phyloP scores from a whole-genome alignment of 2,888 invertebrate genomes.

The Choreutis nemorana region DNA sequence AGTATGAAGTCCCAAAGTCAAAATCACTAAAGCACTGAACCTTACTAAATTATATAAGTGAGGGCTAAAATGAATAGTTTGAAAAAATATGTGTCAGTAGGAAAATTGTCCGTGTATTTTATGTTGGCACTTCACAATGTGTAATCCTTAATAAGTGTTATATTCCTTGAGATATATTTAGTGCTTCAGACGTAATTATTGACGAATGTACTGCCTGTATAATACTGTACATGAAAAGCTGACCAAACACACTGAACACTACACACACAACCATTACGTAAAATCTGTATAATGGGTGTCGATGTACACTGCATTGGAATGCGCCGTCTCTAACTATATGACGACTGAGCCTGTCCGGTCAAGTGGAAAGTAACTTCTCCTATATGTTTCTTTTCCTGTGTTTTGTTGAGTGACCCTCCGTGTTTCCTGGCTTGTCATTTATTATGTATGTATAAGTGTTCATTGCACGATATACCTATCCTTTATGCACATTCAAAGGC shows the following conservation, averaged over 20 bases:
- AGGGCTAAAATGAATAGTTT: too few species aligned
- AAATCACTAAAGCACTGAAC: constrained; percentile 33
- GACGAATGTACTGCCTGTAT: constrained; percentile 7
- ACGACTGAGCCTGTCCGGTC: constrained; percentile 46
- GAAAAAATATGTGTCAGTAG: too few species aligned
- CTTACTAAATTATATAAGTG: too few species aligned
- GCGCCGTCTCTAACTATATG: constrained; percentile 35
- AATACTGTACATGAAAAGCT: constrained; percentile 27
- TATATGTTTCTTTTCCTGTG: constrained; percentile 35
- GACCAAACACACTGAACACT: constrained; percentile 20
- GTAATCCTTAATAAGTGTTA: too few species aligned
- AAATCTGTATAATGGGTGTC: constrained; percentile 31
- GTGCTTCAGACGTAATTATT: neutral
- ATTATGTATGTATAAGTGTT: constrained; percentile 46
- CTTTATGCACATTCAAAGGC: constrained; percentile 54
- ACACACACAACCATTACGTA: constrained; percentile 23
- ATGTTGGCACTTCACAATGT: constrained; percentile 22
- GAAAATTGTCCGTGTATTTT: constrained; percentile 19
- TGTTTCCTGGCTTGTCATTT: constrained; percentile 53
- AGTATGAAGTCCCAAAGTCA: constrained; percentile 21
- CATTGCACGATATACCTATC: constrained; percentile 58
- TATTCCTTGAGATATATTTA: neutral
- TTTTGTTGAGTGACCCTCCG: constrained; percentile 39
- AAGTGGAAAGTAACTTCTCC: constrained; percentile 36
- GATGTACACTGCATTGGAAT: constrained; percentile 49